These are phyloP conservation scores for Chaetops frenatus DNA, from an alignment of 2,113 vertebrate genomes.

Conservation along the genomic window DNA sequence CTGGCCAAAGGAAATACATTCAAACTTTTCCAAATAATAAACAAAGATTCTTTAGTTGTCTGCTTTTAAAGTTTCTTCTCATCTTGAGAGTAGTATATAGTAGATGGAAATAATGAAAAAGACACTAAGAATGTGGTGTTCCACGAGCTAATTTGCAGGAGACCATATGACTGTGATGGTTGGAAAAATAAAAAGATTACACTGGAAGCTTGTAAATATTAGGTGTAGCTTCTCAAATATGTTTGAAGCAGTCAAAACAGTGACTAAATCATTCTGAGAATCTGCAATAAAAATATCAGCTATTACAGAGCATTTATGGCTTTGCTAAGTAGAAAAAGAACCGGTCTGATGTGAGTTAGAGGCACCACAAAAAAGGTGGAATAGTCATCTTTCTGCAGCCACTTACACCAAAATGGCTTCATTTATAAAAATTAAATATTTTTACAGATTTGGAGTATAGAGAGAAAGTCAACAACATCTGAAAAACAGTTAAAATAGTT, in stretches of 20 bases:
- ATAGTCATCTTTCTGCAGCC: background rate
- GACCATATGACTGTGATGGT: background rate
- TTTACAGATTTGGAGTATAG: background rate
- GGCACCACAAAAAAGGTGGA: background rate
- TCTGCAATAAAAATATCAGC: background rate
- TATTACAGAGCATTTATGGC: background rate
- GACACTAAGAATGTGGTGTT: background rate
- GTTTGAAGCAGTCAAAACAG: background rate
- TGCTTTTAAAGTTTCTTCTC: background rate
- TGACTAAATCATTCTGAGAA: background rate
- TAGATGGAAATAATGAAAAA: conserved; percentile 25
- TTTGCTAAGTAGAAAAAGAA: background rate
- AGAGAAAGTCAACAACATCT: background rate
- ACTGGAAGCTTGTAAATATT: background rate
- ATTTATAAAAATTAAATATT: background rate
- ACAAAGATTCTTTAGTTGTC: background rate
- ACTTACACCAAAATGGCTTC: background rate
- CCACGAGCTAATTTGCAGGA: background rate
- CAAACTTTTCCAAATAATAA: conserved; percentile 25
- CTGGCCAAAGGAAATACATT: background rate
- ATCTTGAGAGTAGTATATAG: background rate
- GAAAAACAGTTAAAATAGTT: background rate
- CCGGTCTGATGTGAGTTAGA: background rate
- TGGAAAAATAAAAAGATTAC: conserved; percentile 6
- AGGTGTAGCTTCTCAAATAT: background rate